Evolutionary conservation across 2,888 invertebrate species (phyloP), one percentile per base, ranked within the genome.

Genomic region (Psylliodes chrysocephalus): DNA sequence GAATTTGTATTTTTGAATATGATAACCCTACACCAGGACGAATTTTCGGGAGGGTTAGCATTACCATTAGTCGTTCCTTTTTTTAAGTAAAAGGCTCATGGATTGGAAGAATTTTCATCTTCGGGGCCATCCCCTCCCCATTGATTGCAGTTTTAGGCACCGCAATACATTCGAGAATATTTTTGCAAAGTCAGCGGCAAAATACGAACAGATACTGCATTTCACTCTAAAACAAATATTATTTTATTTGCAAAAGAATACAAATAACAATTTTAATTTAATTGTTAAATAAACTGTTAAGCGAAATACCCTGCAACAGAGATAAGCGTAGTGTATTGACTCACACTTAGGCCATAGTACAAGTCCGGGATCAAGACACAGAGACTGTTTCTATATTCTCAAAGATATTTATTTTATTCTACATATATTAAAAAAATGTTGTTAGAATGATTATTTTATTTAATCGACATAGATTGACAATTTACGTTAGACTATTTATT

Each of bases 301-400:
- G 49, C 49, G 30, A 49, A 49, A 49, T 49, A 15, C n/a, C 46
- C 22, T 46, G 25, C n/a, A 49, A 28, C 8, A 14, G 12, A 18
- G 64, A 64, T 64, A 64, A 64, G 59, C 28, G 17, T 56, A 57
- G 61, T 65, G 60, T 65, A 66, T 66, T 66, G 66, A 66, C 60
- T 66, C 63, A 66, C 51, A 62, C 47, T 44, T 51, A 64, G 65
- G 65, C 46, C 66, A 66, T 49, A 63, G 66, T 66, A 66, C 66
- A 66, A 66, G 60, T 66, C 66, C 66, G 66, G 63, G 63, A 66
- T 66, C 63, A 64, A 44, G 51, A 55, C 54, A 64, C 22, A 49
- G 3, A 25, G 15, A 49, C 30, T 46, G 25, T 22, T 49, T 49
- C 49, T 28, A 49, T 49, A 49, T 28, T 22, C 19, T 46, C 10